phyloP scores from a whole-genome alignment of 2,113 vertebrate species.

The Phaethon lepturus region DNA sequence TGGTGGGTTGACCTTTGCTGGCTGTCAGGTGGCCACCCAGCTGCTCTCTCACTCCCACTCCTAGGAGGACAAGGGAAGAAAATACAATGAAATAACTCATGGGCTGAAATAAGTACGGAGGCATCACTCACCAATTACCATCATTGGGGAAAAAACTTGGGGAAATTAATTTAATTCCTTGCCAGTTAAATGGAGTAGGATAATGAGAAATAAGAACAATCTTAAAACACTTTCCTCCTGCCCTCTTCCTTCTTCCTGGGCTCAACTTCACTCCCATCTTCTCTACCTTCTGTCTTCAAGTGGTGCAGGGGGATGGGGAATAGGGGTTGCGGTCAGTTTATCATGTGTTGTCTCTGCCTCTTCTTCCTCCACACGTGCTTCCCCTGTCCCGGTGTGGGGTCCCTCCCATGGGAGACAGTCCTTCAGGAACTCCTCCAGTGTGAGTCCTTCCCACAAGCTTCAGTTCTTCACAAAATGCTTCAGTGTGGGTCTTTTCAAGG shows the following conservation, averaged over 20 bases:
- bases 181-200: neutral
- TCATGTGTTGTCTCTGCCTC: accelerated
- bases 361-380: neutral
- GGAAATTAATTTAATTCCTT: neutral
- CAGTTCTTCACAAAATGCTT: neutral
- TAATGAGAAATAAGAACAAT: neutral
- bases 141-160: neutral
- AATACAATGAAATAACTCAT: neutral
- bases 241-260: neutral
- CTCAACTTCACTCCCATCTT: neutral
- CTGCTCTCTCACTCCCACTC: neutral
- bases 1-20: neutral
- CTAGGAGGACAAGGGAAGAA: neutral
- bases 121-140: neutral
- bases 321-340: neutral
- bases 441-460: neutral
- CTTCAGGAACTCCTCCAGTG: neutral
- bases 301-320: accelerated
- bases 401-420: neutral
- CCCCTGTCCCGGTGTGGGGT: neutral
- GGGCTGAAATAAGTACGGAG: neutral
- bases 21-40: neutral
- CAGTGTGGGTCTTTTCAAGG: accelerated
- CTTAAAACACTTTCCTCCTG: neutral
- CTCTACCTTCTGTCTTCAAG: neutral